phyloP scores from a whole-genome alignment of 2,113 vertebrate species.

The Microcebus murinus region DNA sequence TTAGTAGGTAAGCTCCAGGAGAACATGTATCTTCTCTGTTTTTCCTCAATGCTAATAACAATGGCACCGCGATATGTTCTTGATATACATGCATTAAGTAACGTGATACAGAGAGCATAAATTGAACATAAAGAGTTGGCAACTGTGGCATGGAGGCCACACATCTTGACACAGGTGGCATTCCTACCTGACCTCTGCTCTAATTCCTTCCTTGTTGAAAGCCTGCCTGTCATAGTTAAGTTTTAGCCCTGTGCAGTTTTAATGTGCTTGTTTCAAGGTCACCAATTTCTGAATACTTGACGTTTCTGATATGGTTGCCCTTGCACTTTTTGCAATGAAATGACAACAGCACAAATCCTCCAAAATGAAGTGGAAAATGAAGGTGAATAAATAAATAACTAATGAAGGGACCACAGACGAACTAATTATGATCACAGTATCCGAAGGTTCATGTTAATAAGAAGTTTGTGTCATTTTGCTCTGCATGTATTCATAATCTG shows the following conservation, averaged over 20 bases:
- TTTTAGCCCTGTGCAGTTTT: not conserved
- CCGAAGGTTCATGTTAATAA: conserved; percentile 60
- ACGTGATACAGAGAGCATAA: not conserved
- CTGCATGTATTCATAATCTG: conserved; percentile 69
- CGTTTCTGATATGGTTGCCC: conserved; percentile 50
- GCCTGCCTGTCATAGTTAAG: not conserved
- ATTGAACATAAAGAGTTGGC: not conserved
- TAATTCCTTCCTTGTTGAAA: conserved; percentile 13
- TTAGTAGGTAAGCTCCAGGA: not conserved
- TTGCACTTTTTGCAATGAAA: conserved; percentile 70
- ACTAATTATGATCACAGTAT: conserved; percentile 68
- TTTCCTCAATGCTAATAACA: not conserved
- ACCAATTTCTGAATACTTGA: conserved; percentile 62
- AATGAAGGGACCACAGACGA: conserved; percentile 59
- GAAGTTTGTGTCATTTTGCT: conserved; percentile 60
- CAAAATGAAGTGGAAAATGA: conserved; percentile 67
- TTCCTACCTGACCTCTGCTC: not conserved
- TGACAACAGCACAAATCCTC: conserved; percentile 64
- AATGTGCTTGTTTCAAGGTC: conserved; percentile 40
- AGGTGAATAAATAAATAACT: conserved; percentile 78
- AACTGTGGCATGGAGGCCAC: not conserved
- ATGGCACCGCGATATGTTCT: not conserved
- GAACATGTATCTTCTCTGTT: not conserved
- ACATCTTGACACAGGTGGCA: not conserved
- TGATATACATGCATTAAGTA: not conserved